These are phyloP conservation scores for Salticus scenicus DNA, from an alignment of 2,888 invertebrate genomes.

Conservation along the genomic window DNA sequence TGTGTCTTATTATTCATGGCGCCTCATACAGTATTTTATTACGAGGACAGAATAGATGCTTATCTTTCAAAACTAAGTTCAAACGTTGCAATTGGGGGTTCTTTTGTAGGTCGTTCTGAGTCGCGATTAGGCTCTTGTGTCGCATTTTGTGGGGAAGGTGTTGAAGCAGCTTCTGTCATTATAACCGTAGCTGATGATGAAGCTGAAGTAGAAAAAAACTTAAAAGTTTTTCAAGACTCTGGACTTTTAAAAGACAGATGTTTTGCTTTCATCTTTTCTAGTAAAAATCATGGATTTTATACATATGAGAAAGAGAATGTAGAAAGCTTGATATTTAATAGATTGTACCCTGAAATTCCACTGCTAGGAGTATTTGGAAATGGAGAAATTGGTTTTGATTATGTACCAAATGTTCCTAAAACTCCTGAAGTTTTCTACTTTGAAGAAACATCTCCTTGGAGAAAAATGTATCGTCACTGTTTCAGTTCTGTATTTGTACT, in stretches of 20 bases:
- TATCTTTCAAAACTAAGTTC: slow-evolving; percentile 20
- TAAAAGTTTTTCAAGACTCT: slow-evolving; percentile 70
- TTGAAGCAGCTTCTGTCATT: slow-evolving; percentile 73
- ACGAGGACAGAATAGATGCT: slow-evolving; percentile 11
- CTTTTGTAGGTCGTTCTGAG: slow-evolving; percentile 36
- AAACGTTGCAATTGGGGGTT: slow-evolving; percentile 64
- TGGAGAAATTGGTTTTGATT: slow-evolving; percentile 77
- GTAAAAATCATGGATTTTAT: slow-evolving; percentile 76
- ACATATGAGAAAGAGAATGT: slow-evolving; percentile 74
- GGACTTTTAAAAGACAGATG: slow-evolving; percentile 71
- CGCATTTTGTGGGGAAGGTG: slow-evolving; percentile 71
- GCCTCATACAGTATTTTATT: not conserved
- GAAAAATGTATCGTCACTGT: slow-evolving; percentile 22
- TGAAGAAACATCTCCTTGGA: not conserved
- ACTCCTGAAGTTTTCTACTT: not conserved
- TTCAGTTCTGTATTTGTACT: slow-evolving; percentile 57
- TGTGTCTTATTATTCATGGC: slow-evolving; percentile 42
- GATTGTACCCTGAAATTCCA: slow-evolving; percentile 77
- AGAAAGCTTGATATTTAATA: slow-evolving; percentile 76
- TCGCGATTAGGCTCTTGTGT: slow-evolving; percentile 17
- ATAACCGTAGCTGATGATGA: slow-evolving; percentile 64
- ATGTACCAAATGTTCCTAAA: slow-evolving; percentile 68
- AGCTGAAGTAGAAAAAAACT: slow-evolving; percentile 65
- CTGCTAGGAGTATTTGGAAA: slow-evolving; percentile 78
- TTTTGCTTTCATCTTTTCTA: slow-evolving; percentile 77